These are phyloP conservation scores for Trichomalopsis sarcophagae DNA, from an alignment of 1,140 invertebrate genomes.

Conservation along the genomic window DNA sequence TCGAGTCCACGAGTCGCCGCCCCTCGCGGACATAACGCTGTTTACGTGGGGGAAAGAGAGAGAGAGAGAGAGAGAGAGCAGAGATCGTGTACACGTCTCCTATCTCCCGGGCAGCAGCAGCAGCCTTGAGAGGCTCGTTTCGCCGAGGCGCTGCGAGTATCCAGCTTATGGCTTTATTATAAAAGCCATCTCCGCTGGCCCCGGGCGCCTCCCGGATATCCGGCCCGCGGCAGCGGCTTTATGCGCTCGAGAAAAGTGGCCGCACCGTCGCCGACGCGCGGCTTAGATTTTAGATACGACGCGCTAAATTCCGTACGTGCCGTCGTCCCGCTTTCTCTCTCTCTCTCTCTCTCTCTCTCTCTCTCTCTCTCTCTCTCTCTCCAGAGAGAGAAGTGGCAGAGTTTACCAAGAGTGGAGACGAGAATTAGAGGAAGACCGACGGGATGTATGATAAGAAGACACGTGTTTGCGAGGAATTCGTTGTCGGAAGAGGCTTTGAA, in stretches of 20 bases:
- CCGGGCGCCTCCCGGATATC: slow-evolving; percentile 30
- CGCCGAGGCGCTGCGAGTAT: slow-evolving; percentile 4
- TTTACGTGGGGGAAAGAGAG: not conserved
- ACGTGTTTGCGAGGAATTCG: not conserved
- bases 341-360: too few relatives aligned
- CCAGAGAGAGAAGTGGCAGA: not conserved
- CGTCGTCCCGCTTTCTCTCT: not conserved
- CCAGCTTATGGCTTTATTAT: slow-evolving; percentile 64
- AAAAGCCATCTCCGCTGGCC: slow-evolving; percentile 55
- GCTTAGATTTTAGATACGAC: slow-evolving; percentile 19
- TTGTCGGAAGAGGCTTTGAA: not conserved
- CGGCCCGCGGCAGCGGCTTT: slow-evolving; percentile 37
- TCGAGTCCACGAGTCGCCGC: not conserved
- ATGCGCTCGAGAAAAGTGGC: slow-evolving; percentile 54
- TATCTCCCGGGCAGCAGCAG: not conserved
- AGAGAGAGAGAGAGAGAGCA: not conserved
- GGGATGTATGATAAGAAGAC: not conserved
- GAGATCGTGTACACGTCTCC: not conserved
- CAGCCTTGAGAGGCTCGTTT: slow-evolving; percentile 1
- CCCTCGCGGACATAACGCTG: not conserved
- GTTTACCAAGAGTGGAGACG: not conserved
- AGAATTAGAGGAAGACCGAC: slow-evolving; percentile 15
- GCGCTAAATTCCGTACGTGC: slow-evolving; percentile 37
- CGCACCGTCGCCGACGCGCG: not conserved
- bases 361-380: too few relatives aligned